phyloP scores from a whole-genome alignment of 2,797 vertebrate species.

The Euphonia xanthogaster region DNA sequence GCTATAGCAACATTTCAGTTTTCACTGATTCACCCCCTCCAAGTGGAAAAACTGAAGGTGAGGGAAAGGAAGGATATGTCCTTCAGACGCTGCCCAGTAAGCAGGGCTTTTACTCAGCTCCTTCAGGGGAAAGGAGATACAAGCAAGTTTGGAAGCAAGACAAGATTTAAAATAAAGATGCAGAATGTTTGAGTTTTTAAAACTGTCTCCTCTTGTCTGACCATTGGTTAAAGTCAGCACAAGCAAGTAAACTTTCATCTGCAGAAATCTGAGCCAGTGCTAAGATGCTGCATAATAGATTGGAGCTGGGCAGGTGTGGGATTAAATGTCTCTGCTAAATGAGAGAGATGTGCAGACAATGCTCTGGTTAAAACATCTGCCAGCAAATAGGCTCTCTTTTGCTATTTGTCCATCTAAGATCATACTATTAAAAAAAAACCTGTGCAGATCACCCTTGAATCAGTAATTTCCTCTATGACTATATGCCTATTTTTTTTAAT shows the following conservation, averaged over 20 bases:
- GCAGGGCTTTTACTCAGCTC: neutral
- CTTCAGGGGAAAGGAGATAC: neutral
- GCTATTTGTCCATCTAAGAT: neutral
- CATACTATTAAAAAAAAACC: neutral
- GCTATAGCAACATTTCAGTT: neutral
- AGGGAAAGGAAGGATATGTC: neutral
- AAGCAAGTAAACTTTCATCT: neutral
- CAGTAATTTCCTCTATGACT: neutral
- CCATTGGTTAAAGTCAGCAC: neutral
- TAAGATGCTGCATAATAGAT: neutral
- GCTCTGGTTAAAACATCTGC: neutral
- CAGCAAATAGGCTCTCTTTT: neutral
- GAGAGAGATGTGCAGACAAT: neutral
- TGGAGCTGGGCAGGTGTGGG: neutral
- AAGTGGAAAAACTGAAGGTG: neutral
- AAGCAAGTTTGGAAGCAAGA: neutral
- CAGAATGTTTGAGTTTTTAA: neutral
- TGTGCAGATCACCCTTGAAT: neutral
- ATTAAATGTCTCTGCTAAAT: conserved; percentile 21
- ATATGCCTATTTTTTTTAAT: neutral
- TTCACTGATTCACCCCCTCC: neutral
- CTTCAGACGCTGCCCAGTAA: neutral
- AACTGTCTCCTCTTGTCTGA: neutral
- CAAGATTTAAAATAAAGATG: neutral
- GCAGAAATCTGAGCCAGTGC: neutral